Evolutionary conservation across 1,140 invertebrate species (phyloP), one percentile per base, ranked within the genome.

Genomic region (Lordiphosa mommai): DNA sequence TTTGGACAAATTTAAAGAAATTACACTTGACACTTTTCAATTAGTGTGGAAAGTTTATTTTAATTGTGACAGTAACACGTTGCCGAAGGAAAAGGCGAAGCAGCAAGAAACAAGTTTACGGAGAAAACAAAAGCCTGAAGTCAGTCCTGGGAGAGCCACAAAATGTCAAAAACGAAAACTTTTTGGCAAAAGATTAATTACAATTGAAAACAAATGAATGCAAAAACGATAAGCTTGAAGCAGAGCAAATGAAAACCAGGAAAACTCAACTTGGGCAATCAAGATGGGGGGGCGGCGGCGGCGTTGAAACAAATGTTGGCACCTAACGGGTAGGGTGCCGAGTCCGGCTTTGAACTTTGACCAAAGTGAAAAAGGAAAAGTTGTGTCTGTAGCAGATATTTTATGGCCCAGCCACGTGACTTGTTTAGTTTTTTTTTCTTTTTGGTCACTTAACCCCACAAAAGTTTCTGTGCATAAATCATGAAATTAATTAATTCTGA

Each of bases 401-500:
- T 63, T 50, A 71, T 71, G 52, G 53, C 14, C 14, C 41, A 51
- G 4, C 48, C 40, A 80, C 76, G 76, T 80, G 76, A 80, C 76
- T 70, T 67, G 70, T 66, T 80, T 59, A 61, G 72, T 59, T 9
- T 33, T 14, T 6, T 13, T 5, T 32, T n/a, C 3, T 34, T 40
- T 53, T 47, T 66, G 16, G 40, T 23, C 29, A 40, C 29, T 61
- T 58, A 36, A 46, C 30, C 52, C 52, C 49, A 61, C n/a, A 10
- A 61, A 85, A 73, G 38, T 79, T 80, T 79, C 77, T 61, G 56
- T 59, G 76, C 85, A 87, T 86, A 86, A 86, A 86, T 86, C 82
- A 86, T 61, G 72, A 86, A 86, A 86, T 86, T 86, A 86, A 86
- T 86, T 86, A 86, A 86, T 87, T 86, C 87, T 86, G 82, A 87